Evolutionary conservation across 2,888 invertebrate genomes (phyloP), one percentile per base, ranked within the genome.

Genomic region (Ganaspis brasiliensis): DNA sequence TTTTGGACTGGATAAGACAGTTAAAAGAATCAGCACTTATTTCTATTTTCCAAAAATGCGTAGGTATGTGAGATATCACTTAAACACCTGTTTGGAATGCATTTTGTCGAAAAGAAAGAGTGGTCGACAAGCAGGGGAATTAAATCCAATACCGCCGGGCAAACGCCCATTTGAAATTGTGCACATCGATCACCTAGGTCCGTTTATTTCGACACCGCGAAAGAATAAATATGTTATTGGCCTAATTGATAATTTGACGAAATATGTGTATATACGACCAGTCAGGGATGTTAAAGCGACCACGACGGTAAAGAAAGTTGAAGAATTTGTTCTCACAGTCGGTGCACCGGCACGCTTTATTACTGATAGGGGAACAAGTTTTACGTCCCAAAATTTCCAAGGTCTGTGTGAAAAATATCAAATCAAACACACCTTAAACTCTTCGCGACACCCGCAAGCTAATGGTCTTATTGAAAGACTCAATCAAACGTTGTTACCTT

Each of bases 301-400:
- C n/a, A n/a, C n/a, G n/a, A n/a, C n/a, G n/a, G n/a, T n/a, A n/a
- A n/a, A n/a, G n/a, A n/a, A n/a, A n/a, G n/a, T n/a, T n/a, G n/a
- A n/a, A n/a, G n/a, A n/a, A n/a, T n/a, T n/a, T n/a, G n/a, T n/a
- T n/a, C n/a, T n/a, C n/a, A n/a, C n/a, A 2, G 75, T 74, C 31
- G 82, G 83, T 14, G 77, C 77, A 3, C 79, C 79, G 0, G 14
- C 26, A 10, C 49, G 76, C 35, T n/a, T 82, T 0, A 76, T 81
- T n/a, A 73, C 67, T 1, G 80, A 80, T 57, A 37, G 82, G 3
- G 82, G 79, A 26, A 80, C 79, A 5, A 24, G 75, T 55, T 82
- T 82, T 37, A 81, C 81, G 0, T 75, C 79, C 10, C 35, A 73
- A 12, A 26, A 12, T 2, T 82, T 82, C 26, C 37, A 73, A 10